Base-by-base conservation (phyloP, 2,888 invertebrate species). In the Charanyca ferruginea region DNA sequence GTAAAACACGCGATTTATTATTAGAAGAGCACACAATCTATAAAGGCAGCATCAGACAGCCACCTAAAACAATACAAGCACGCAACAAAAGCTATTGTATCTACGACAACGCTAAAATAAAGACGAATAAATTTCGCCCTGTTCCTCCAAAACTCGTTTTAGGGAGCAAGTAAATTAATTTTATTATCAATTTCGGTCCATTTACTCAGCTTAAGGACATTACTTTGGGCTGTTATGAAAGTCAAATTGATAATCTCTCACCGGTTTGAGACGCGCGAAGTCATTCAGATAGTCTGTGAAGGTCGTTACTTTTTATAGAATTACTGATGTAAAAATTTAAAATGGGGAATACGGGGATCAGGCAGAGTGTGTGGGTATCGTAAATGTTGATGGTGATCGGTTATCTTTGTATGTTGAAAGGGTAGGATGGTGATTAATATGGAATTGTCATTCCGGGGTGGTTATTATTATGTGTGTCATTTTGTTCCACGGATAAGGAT, bases 171-270 rank as follows among this genome's bases (percentile, higher is more conserved):
- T 79, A 83, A 82, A 83, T 82, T 82, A 82, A 82, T 83, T 83
- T 78, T 79, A 83, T 80, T 79, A 82, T 79, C 79, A 82, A 79
- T 81, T 81, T 81, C 73, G 66, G 72, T 75, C 77, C 85, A 84
- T 84, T 84, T 85, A 83, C 81, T 83, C 79, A 72, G 73, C 81
- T 79, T 75, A 83, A 73, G 76, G 58, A 72, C 79, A 59, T 79
- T 79, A 81, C 81, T 83, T 77, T 81, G 38, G 70, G 72, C 69
- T 76, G 73, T 81, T 83, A 83, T 83, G 79, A 83, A 80, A 80
- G 83, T 83, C 73, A 83, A 83, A 83, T 83, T 83, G 81, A 83
- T 80, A 83, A 83, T 81, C 80, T 77, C 64, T 77, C 66, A 82
- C 73, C 68, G 73, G 68, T 68, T 70, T 16, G 76, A 64, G 61